Base-by-base conservation (phyloP, 2,888 invertebrate species). In the Phalangium opilio region DNA sequence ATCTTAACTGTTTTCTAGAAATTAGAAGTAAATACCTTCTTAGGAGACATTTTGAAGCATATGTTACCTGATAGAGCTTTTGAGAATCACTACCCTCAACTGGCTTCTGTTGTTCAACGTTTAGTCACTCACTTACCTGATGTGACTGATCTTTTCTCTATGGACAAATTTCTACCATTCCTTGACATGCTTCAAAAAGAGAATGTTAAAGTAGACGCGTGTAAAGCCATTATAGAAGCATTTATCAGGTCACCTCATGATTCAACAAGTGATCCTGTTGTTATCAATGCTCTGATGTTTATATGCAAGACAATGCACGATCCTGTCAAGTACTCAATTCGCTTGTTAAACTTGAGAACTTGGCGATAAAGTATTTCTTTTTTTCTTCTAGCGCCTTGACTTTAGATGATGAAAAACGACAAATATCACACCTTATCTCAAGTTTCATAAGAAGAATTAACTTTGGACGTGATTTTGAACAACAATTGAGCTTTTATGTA, bases 401-500 rank as follows among this genome's bases (percentile, higher is more conserved):
- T 1, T 81, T 91, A 5, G 89, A 90, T 52, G 95, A 93, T 65
- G 93, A 95, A 65, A 79, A 78, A 53, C 79, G 85, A 55, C 79
- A 83, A 63, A 85, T 90, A 54, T 81, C 86, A 4, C 76, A 79
- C 54, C 70, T 91, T 44, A 81, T 95, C 51, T 83, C 79, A 55
- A 76, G 76, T 56, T 81, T 86, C 52, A 76, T 93, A 15, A 75
- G 78, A 57, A 76, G 78, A 49, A 83, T 95, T 5, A 75, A 80
- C 53, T 87, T 83, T 64, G 84, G 83, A 8, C 73, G 78, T 12
- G 87, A 93, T 66, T 79, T 86, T 62, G 93, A 95, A 62, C 82
- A 83, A 59, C 89, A 90, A 64, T 71, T 98, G 10, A 80, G 79
- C 62, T 95, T 93, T 70, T 93, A 86, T 65, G 93, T 89, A 1